Conservation (phyloP, 2,113 vertebrate genomes). For the Eurypyga helias region DNA sequence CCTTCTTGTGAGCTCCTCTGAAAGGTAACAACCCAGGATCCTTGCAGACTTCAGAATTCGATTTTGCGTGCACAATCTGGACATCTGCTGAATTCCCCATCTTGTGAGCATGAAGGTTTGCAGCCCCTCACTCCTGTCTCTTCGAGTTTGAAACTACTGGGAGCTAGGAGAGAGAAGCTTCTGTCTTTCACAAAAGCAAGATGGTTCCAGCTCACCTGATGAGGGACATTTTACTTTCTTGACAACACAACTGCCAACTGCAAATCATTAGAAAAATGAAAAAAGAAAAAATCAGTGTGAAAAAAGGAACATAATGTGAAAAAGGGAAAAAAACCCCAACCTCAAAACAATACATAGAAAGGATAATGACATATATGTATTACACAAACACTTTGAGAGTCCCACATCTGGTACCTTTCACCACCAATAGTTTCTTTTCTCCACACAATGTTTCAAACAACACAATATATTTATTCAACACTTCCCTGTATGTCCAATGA, state of each 20-base stretch:
- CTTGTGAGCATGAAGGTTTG: not conserved
- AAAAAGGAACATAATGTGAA: not conserved
- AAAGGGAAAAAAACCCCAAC: not conserved
- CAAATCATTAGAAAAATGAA: not conserved
- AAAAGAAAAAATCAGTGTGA: not conserved
- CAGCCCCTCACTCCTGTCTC: not conserved
- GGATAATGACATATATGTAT: not conserved
- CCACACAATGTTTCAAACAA: not conserved
- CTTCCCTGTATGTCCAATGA: not conserved
- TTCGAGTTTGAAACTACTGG: not conserved
- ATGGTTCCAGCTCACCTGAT: not conserved
- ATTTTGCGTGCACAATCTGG: not conserved
- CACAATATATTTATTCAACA: not conserved
- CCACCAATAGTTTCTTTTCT: not conserved
- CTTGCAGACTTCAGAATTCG: not conserved
- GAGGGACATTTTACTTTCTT: not conserved
- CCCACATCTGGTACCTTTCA: not conserved
- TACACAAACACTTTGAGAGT: not conserved
- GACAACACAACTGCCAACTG: not conserved
- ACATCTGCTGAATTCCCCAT: not conserved
- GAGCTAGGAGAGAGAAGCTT: not conserved
- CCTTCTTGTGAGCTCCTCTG: not conserved
- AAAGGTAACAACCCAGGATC: not conserved
- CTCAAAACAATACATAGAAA: not conserved
- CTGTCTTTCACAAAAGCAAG: not conserved